phyloP scores from a whole-genome alignment of 1,140 invertebrate species.

The Periplaneta americana region DNA sequence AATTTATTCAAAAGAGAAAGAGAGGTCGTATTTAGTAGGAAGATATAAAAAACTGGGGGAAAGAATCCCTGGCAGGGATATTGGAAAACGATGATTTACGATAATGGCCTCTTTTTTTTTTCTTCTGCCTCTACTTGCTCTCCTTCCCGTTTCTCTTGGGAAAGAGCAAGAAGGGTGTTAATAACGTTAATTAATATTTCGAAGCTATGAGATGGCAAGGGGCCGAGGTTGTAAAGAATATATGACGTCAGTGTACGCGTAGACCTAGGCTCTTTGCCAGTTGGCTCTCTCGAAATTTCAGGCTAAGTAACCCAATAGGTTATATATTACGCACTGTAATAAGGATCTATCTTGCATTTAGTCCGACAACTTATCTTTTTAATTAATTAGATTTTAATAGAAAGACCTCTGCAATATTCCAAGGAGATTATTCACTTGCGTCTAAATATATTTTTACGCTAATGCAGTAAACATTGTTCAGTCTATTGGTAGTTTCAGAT shows the following conservation, averaged over 20 bases:
- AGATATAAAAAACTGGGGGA: slow-evolving; percentile 21
- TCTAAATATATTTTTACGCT: too few species aligned
- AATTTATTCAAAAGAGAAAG: slow-evolving; percentile 10
- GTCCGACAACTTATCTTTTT: background rate
- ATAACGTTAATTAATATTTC: slow-evolving; percentile 18
- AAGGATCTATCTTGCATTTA: background rate
- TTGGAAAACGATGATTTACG: slow-evolving; percentile 49
- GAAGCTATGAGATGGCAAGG: slow-evolving; percentile 3
- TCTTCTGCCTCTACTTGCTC: background rate
- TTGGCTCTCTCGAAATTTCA: background rate
- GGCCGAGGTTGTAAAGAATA: slow-evolving; percentile 10
- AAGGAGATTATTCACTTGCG: too few species aligned
- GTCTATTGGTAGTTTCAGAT: too few species aligned
- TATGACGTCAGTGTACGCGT: background rate
- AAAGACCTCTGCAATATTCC: too few species aligned
- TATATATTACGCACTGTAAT: background rate
- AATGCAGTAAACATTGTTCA: too few species aligned
- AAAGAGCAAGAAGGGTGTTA: slow-evolving; percentile 18
- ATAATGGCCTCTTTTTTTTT: slow-evolving; percentile 33
- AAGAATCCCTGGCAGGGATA: slow-evolving; percentile 41
- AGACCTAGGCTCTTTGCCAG: background rate
- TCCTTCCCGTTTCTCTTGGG: background rate
- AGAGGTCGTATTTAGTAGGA: slow-evolving; percentile 10
- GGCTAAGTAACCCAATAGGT: background rate
- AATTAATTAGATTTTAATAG: too few species aligned